phyloP scores from a whole-genome alignment of 2,113 vertebrate species.

The Callopanchax toddi region DNA sequence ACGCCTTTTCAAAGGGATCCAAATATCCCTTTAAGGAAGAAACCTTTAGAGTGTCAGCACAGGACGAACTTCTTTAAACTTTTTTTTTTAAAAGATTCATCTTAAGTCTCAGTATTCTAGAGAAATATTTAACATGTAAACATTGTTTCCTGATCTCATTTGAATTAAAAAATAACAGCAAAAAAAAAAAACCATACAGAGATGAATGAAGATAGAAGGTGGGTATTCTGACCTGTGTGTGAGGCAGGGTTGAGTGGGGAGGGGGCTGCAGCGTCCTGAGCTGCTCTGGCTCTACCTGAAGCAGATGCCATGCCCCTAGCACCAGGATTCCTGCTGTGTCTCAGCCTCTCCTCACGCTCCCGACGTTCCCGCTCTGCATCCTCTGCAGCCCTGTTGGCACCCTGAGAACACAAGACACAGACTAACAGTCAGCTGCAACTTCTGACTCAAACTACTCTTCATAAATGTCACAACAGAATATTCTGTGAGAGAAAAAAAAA shows the following conservation, averaged over 20 bases:
- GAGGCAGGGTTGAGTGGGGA: slow-evolving; percentile 92
- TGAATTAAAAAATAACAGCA: slow-evolving; percentile 1
- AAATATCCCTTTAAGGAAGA: no score
- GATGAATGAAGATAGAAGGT: neutral
- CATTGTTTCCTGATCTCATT: no score
- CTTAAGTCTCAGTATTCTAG: no score
- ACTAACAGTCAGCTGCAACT: neutral
- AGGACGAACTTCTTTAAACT: no score
- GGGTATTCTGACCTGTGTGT: slow-evolving; percentile 78
- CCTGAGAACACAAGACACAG: slow-evolving; percentile 73
- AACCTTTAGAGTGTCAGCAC: no score
- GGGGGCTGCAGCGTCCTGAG: slow-evolving; percentile 87
- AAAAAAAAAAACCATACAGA: neutral
- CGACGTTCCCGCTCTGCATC: slow-evolving; percentile 87
- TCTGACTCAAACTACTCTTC: neutral
- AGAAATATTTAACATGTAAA: no score
- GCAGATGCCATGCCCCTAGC: slow-evolving; percentile 89
- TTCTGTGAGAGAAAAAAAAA: no score
- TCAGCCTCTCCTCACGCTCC: slow-evolving; percentile 91
- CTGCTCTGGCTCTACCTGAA: slow-evolving; percentile 88
- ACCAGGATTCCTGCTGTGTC: slow-evolving; percentile 88
- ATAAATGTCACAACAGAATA: no score
- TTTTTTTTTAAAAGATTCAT: no score
- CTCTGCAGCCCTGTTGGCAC: slow-evolving; percentile 90
- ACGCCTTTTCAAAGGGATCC: no score